These are phyloP conservation scores for Dinomys branickii DNA, from an alignment of 2,113 vertebrate genomes.

Conservation along the genomic window DNA sequence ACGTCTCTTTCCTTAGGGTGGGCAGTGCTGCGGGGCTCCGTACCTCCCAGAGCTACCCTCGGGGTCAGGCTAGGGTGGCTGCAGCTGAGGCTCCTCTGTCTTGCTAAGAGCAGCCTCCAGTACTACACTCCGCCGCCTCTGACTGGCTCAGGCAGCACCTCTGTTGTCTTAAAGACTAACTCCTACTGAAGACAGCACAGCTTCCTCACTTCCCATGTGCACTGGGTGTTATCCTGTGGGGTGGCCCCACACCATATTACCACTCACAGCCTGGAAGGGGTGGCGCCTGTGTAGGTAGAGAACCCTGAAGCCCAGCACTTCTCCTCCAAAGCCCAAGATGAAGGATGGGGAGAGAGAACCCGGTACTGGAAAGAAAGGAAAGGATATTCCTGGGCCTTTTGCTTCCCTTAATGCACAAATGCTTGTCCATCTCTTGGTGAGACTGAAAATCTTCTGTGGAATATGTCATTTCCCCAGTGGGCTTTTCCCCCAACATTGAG, in stretches of 20 bases:
- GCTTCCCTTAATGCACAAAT: neutral
- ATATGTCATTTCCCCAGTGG: neutral
- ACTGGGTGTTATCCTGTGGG: neutral
- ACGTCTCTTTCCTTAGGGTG: neutral
- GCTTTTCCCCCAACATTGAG: neutral
- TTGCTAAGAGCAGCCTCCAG: neutral
- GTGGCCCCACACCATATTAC: neutral
- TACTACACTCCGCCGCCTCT: neutral
- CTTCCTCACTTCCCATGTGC: neutral
- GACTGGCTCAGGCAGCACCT: neutral
- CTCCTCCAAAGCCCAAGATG: neutral
- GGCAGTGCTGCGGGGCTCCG: fast-evolving
- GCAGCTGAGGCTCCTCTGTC: neutral
- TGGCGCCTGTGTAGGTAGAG: neutral
- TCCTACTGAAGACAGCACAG: neutral
- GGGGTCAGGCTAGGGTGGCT: neutral
- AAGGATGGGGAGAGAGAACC: neutral
- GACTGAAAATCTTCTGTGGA: neutral
- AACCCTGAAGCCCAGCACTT: neutral
- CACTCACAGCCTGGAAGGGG: neutral
- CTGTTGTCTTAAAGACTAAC: neutral
- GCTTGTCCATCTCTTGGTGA: neutral
- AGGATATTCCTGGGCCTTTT: too few species aligned
- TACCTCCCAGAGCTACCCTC: neutral
- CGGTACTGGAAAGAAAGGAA: neutral